phyloP scores from a whole-genome alignment of 2,888 invertebrate genomes.

The Lochmaea crataegi region DNA sequence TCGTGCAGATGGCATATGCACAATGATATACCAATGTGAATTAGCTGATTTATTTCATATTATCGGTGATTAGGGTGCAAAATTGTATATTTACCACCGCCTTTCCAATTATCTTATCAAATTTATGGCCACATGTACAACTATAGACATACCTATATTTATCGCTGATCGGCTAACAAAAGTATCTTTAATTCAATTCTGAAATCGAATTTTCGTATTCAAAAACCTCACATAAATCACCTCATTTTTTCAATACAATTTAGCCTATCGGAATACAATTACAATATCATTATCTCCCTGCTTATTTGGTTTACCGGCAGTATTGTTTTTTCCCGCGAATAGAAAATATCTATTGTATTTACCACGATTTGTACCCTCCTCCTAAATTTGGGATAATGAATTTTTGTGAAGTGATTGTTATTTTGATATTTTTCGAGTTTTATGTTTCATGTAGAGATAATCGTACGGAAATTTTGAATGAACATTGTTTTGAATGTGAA shows the following conservation, averaged over 20 bases:
- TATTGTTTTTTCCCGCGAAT: constrained; percentile 27
- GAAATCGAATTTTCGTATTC: background rate
- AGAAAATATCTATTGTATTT: constrained; percentile 18
- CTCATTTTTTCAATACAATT: constrained; percentile 8
- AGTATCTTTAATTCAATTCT: background rate
- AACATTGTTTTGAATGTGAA: constrained; percentile 15
- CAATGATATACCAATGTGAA: too few species aligned
- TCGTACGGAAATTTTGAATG: background rate
- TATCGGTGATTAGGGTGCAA: too few species aligned
- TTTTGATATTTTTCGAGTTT: constrained; percentile 16
- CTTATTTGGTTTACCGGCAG: constrained; percentile 13
- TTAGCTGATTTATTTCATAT: too few species aligned
- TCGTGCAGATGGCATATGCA: background rate
- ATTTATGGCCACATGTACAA: background rate
- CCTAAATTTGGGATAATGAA: constrained; percentile 9
- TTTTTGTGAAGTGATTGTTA: constrained; percentile 25
- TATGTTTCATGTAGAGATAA: background rate
- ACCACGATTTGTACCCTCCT: background rate
- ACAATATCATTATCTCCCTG: constrained; percentile 41
- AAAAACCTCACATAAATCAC: background rate
- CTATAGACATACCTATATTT: background rate
- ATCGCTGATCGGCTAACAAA: background rate
- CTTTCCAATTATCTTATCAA: background rate
- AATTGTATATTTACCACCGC: background rate
- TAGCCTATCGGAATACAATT: constrained; percentile 33